These are phyloP conservation scores for Hyposoter dolosus DNA, from an alignment of 2,888 invertebrate species.

Conservation along the genomic window DNA sequence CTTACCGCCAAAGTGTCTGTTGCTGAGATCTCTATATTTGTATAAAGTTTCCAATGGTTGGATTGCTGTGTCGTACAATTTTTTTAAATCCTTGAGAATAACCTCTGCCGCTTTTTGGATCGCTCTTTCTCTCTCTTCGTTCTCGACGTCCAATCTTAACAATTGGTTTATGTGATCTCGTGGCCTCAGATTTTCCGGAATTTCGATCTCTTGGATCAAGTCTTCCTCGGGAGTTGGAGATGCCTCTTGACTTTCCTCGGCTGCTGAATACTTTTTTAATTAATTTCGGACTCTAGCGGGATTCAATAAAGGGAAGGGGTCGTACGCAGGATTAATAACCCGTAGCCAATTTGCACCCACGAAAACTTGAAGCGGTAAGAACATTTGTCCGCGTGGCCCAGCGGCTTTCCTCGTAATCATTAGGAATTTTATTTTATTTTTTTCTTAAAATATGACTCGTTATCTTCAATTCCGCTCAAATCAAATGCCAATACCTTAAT, in stretches of 20 bases:
- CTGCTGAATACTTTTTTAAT: conserved; percentile 13
- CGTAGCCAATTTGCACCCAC: no score
- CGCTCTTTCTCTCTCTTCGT: conserved; percentile 89
- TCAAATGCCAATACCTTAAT: no score
- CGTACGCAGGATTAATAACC: no score
- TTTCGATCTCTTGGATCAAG: conserved; percentile 89
- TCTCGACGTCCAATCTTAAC: conserved; percentile 92
- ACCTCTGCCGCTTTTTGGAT: conserved; percentile 91
- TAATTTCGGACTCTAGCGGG: no score
- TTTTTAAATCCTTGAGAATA: conserved; percentile 93
- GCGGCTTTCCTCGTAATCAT: no score
- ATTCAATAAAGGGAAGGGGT: no score
- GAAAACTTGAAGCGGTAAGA: no score
- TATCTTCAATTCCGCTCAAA: no score
- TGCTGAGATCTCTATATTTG: conserved; percentile 96
- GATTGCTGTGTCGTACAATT: conserved; percentile 93
- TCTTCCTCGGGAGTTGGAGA: conserved; percentile 86
- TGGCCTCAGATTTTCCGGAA: conserved; percentile 91
- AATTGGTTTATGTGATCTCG: conserved; percentile 93
- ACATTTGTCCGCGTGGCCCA: no score
- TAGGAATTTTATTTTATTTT: no score
- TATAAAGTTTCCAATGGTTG: conserved; percentile 96
- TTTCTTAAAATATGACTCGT: no score
- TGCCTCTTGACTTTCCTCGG: conserved; percentile 69
- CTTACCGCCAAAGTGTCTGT: conserved; percentile 93